A percentile compares a stretch with the other conserved stretches of the same genome.
Evolutionary conservation across 2,888 invertebrate genomes (phyloP).

Genomic region (Folsomia manolachei): DNA sequence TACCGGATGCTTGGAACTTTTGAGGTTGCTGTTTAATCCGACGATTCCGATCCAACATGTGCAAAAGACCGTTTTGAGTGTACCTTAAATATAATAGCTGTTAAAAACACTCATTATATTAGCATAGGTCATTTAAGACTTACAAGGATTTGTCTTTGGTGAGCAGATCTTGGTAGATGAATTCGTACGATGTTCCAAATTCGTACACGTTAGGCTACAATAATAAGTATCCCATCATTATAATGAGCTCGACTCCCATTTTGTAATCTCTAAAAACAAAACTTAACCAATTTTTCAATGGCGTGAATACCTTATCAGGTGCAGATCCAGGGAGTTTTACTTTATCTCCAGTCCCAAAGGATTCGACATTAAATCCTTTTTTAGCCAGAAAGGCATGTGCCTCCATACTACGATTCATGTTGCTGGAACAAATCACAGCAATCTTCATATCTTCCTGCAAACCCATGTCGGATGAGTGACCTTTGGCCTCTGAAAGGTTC

Average conservation of each 20-base stretch:
- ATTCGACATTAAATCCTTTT: conserved; percentile 92
- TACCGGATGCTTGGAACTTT: conserved; percentile 82
- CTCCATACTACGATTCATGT: conserved; percentile 99
- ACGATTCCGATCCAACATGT: conserved; percentile 96
- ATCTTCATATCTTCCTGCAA: conserved; percentile 59
- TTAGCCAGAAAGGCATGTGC: conserved; percentile 95
- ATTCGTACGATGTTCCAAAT: conserved; percentile 91
- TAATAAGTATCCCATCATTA: neutral
- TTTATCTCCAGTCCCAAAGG: conserved; percentile 89
- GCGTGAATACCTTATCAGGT: conserved; percentile 39
- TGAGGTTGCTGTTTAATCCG: conserved; percentile 93
- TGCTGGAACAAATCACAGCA: conserved; percentile 97
- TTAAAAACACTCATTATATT: neutral
- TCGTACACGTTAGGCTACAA: conserved; percentile 87
- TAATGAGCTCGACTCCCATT: neutral
- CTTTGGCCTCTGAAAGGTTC: too few relatives aligned
- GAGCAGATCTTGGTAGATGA: conserved; percentile 88
- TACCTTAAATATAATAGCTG: conserved; percentile 61
- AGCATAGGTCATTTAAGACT: conserved; percentile 16
- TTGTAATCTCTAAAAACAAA: neutral
- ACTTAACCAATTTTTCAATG: neutral
- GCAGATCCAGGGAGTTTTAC: conserved; percentile 88
- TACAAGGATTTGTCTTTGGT: conserved; percentile 88
- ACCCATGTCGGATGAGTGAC: too few relatives aligned
- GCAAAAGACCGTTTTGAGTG: conserved; percentile 95